phyloP scores from a whole-genome alignment of 1,140 invertebrate genomes.

The Monomorium pharaonis region DNA sequence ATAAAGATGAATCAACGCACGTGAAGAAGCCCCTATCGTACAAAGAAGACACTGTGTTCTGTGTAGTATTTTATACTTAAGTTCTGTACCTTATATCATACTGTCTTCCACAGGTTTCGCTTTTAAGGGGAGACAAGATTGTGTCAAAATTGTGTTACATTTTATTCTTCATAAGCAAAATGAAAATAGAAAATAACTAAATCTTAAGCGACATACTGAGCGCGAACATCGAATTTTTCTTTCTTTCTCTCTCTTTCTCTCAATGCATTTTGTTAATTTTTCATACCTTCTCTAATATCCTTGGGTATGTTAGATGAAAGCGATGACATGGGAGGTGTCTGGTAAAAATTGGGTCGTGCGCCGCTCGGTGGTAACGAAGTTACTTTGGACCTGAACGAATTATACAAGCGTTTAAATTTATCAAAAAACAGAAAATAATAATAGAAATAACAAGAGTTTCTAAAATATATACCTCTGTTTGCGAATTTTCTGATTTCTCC shows the following conservation, averaged over 20 bases:
- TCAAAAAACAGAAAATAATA: neutral
- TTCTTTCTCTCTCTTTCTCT: neutral
- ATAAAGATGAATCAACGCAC: slow-evolving; percentile 70
- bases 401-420: neutral
- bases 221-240: slow-evolving; percentile 58
- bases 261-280: neutral
- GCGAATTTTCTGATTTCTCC: slow-evolving; percentile 81
- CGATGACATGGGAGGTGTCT: slow-evolving; percentile 81
- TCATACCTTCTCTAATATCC: slow-evolving; percentile 83
- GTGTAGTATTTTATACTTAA: slow-evolving; percentile 65
- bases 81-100: slow-evolving; percentile 83
- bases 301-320: slow-evolving; percentile 79
- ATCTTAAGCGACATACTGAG: slow-evolving; percentile 65
- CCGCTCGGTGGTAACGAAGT: slow-evolving; percentile 79
- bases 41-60: slow-evolving; percentile 60
- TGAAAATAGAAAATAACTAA: slow-evolving; percentile 62
- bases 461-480: slow-evolving; percentile 79
- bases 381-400: slow-evolving; percentile 80
- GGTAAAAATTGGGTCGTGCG: slow-evolving; percentile 80
- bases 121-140: slow-evolving; percentile 80
- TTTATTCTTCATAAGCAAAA: slow-evolving; percentile 62
- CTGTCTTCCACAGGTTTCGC: slow-evolving; percentile 83
- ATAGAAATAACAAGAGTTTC: neutral
- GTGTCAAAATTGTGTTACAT: slow-evolving; percentile 69
- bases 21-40: slow-evolving; percentile 71